phyloP scores from a whole-genome alignment of 2,888 invertebrate genomes.

The Gisinianus flammeolus region DNA sequence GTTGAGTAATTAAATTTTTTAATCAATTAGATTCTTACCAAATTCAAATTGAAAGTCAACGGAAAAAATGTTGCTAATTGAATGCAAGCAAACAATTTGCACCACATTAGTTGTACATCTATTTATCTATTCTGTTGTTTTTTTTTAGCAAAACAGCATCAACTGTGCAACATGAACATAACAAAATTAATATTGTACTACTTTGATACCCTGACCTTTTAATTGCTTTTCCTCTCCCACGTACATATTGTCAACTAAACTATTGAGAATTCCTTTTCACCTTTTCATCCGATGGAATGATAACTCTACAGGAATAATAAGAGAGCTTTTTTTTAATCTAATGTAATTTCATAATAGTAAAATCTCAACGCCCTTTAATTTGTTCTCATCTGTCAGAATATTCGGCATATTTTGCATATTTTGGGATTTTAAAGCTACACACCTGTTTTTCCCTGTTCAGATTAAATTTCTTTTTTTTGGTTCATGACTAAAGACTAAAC shows the following conservation, averaged over 20 bases:
- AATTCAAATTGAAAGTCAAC: conserved; percentile 24
- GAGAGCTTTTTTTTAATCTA: no score
- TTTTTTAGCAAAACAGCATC: neutral
- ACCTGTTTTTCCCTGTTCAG: no score
- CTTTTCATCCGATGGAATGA: no score
- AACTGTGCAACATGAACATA: neutral
- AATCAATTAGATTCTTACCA: conserved; percentile 36
- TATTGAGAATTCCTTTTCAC: no score
- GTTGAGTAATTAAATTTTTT: conserved; percentile 25
- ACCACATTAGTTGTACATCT: conserved; percentile 5
- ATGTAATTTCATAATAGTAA: no score
- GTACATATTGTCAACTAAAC: neutral
- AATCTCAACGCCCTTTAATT: no score
- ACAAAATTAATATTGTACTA: neutral
- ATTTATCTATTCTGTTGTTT: neutral
- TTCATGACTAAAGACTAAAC: no score
- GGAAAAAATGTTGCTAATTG: conserved; percentile 21
- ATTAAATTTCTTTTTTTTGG: no score
- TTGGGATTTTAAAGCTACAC: no score
- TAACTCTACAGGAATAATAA: no score
- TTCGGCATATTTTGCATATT: no score
- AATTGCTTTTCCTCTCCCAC: conserved; percentile 18
- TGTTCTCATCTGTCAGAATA: no score
- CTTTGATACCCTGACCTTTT: conserved; percentile 27
- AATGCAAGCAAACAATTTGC: conserved; percentile 9